Base-by-base conservation (phyloP, 1,140 invertebrate species). In the Adelges cooleyi region DNA sequence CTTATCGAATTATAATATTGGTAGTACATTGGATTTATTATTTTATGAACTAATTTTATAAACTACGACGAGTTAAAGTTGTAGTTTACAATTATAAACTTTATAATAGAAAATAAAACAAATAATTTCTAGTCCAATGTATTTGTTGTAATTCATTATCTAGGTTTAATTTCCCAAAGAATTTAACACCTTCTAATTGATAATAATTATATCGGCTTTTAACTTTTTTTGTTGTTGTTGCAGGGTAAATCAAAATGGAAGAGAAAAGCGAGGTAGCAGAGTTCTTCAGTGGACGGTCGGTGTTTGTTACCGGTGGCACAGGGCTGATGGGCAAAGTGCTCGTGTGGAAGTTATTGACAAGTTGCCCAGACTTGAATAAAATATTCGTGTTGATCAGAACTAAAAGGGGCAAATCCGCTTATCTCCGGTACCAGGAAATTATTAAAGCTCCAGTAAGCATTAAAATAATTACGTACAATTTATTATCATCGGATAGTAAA, bases 231-330 rank as follows among this genome's bases (percentile, higher is more conserved):
- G n/a, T n/a, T n/a, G n/a, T n/a, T n/a, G n/a, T n/a, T n/a, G n/a
- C n/a, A n/a, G 11, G 53, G n/a, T 56, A 1, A 36, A 15, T n/a
- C 22, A 53, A 46, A 29, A 68, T 68, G 67, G 68, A 36, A 50
- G 49, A 27, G 18, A 56, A 59, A 33, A 70, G 68, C 29, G 65
- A 67, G 25, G 38, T 70, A 40, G 42, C 76, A 1, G 76, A 77
- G 3, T 82, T 84, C 71, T 89, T 84, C 71, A 72, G 74, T 15
- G 80, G 79, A 18, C 84, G 83, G 70, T 81, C 76, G 23, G 77
- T 94, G 22, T 81, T 90, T 15, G 79, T 90, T 44, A 87, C 85
- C 1, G 86, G 86, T 11, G 84, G 80, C 1, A 82, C 69, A 11
- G 70, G 70, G 8, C 83, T 84, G 69, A 75, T 84, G 68, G 82